Evolutionary conservation across 1,140 invertebrate species (phyloP), one percentile per base, ranked within the genome.

Genomic region (Nasonia longicornis): DNA sequence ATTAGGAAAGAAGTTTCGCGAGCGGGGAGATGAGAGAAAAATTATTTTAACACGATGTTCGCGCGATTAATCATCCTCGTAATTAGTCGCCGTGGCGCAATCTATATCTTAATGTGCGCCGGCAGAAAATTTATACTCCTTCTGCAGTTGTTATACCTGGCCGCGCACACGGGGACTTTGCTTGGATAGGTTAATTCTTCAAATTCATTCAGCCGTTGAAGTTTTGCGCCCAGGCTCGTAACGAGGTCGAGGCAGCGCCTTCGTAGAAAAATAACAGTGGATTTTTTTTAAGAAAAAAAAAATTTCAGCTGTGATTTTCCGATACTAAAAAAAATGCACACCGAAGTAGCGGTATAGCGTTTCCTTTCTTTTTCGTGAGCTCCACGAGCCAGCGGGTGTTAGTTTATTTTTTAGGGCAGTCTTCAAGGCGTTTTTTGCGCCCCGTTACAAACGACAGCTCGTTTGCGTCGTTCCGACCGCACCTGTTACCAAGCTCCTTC

Each of bases 401-500:
- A 67, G 75, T 67, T 45, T 70, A 77, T 77, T 48, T 77, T 77
- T 77, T 70, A 8, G 45, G 66, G 42, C 10, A 12, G 11, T 48
- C 14, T 31, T 29, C 22, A n/a, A 69, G 76, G 38, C 64, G 22
- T 38, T 77, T 45, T 77, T 38, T 70, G 29, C 26, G 12, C 12
- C 1, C 67, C 77, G 67, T 20, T 78, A 73, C 35, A 79, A 73
- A 79, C 31, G 69, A 72, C 10, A n/a, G 2, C 79, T 80, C 71
- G 42, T 80, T 74, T 80, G 64, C 72, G 72, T 80, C 31, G 35
- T 14, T 16, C 58, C 58, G 4, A 29, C 78, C 8, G 71, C 78
- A 80, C 35, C 71, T 80, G 78, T 74, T 80, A 80, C 71, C 35
- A 66, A 67, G 26, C 71, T 38, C 10, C 73, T 38, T 80, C 26